Conservation (phyloP, 2,888 invertebrate genomes). For the Acleris emargana region DNA sequence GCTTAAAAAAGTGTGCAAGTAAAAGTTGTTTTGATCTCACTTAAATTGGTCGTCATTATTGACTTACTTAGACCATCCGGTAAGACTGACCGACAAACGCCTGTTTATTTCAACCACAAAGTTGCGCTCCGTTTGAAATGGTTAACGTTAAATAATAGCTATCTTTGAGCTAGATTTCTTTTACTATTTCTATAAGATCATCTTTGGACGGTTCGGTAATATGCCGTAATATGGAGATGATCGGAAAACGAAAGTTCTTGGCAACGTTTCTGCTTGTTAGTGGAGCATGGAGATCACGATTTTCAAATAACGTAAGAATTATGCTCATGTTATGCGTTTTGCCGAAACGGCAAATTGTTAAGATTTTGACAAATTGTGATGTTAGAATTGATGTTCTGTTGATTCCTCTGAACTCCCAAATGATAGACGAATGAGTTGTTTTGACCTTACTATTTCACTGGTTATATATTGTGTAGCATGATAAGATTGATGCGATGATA, state of each 20-base stretch:
- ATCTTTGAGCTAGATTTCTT: constrained; percentile 45
- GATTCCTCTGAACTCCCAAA: too few relatives aligned
- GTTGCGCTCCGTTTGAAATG: constrained; percentile 54
- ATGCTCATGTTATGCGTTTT: background rate
- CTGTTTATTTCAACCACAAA: constrained; percentile 39
- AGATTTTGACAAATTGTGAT: too few relatives aligned
- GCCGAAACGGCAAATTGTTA: too few relatives aligned
- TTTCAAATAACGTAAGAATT: constrained; percentile 13
- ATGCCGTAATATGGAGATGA: constrained; percentile 23
- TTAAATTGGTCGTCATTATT: constrained; percentile 26
- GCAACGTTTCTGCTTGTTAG: constrained; percentile 13
- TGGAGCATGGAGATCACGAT: constrained; percentile 18
- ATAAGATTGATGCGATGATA: too few relatives aligned
- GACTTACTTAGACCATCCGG: constrained; percentile 19
- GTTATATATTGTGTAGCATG: too few relatives aligned
- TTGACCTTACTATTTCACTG: too few relatives aligned
- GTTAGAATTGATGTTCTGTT: too few relatives aligned
- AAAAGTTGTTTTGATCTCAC: constrained; percentile 36
- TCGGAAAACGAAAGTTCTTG: constrained; percentile 37
- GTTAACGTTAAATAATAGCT: constrained; percentile 46
- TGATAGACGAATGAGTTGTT: too few relatives aligned
- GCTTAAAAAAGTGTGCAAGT: constrained; percentile 21
- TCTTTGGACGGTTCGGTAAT: constrained; percentile 32
- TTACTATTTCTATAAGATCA: constrained; percentile 37
- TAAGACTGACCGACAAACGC: constrained; percentile 7